Base-by-base conservation (phyloP, 2,113 vertebrate species). In the Solenodon paradoxus region DNA sequence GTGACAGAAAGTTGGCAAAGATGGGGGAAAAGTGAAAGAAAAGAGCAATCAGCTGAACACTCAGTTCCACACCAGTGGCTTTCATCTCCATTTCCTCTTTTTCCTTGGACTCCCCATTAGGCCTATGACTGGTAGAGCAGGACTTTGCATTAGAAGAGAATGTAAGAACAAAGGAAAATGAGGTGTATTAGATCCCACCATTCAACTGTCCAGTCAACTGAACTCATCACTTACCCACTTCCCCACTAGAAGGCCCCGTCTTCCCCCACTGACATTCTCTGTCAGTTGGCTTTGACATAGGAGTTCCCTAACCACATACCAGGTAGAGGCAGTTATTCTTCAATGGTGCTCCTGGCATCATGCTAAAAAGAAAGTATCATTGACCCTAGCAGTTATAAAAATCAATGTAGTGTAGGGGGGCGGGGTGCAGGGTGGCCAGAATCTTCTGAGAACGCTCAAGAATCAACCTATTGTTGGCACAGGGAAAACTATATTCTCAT, bases 381-480 rank as follows among this genome's bases (percentile, higher is more conserved):
- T 51, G 28, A 71, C 24, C 17, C 69, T 3, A 40, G 51, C 3
- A 88, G 19, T 80, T 63, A 10, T 3, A 53, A 88, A 53, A 57
- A 8, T 77, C 71, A 81, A 61, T 26, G 69, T 47, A 57, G 57
- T 75, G 35, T 35, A 30, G 9, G 26, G 5, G 24, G 13, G 10
- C 45, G n/a, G n/a, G n/a, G 57, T 75, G 35, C 30, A 30, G 9
- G 26, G 5, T 22, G 13, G 10, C 45, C n/a, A 12, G 49, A 30
- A 66, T 88, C 88, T 51, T 79, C 57, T 86, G 24, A 93, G 22
- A 85, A 72, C 20, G 35, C 1, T 82, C 80, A 42, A 68, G n/a
- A 88, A 78, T 15, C 66, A 42, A 93, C 55, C 66, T 74, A 26
- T 89, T 63, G 53, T 89, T 95, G n/a, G n/a, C 63, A 75, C 84